Conservation (phyloP, 2,113 vertebrate species). For the Paramormyrops kingsleyae region DNA sequence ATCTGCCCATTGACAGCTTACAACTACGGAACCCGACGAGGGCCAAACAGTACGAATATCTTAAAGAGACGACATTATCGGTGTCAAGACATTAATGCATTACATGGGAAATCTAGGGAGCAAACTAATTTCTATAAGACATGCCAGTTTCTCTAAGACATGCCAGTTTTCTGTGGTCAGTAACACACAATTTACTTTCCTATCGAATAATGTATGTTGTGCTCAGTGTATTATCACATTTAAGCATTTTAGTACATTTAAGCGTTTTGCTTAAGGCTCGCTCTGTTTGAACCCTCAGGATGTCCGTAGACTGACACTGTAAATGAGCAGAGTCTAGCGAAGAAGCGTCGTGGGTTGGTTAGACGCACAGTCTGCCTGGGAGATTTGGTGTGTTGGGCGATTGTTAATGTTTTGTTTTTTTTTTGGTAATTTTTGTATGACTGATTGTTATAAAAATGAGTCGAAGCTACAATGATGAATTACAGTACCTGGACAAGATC, state of each 20-base stretch:
- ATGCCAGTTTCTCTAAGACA: not conserved
- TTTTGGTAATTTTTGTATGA: not conserved
- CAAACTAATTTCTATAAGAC: not conserved
- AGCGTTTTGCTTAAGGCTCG: not conserved
- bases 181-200: not conserved
- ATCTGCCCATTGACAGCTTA: not conserved
- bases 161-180: not conserved
- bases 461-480: slow-evolving; percentile 90
- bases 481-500: slow-evolving; percentile 88
- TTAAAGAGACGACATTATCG: too few relatives aligned
- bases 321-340: not conserved
- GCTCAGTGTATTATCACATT: not conserved
- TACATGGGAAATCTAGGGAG: not conserved
- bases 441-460: slow-evolving; percentile 65
- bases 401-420: not conserved
- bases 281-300: not conserved
- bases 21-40: slow-evolving; percentile 3
- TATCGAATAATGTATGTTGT: not conserved
- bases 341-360: not conserved
- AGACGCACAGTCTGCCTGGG: not conserved
- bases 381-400: not conserved
- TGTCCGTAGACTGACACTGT: not conserved
- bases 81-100: not conserved
- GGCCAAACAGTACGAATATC: not conserved
- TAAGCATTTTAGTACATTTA: not conserved